Evolutionary conservation across 1,140 invertebrate genomes (phyloP).

Genomic region (Arion vulgaris): DNA sequence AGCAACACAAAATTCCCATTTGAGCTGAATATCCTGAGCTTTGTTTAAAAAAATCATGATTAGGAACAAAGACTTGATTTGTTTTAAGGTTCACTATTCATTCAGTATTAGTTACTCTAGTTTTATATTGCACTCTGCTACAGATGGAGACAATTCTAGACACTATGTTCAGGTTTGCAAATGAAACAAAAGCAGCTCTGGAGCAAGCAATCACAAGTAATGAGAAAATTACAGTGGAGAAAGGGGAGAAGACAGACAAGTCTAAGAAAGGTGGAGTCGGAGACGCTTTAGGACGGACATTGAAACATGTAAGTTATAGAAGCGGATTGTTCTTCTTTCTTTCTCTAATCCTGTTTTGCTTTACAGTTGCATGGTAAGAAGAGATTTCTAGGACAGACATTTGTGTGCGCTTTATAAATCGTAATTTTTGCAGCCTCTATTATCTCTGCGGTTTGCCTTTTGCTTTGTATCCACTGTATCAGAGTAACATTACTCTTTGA

Average conservation of each 20-base stretch:
- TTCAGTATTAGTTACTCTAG: no score
- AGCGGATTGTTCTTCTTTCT: neutral
- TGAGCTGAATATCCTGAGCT: no score
- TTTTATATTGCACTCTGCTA: neutral
- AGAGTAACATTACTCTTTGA: no score
- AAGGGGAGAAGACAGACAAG: conserved; percentile 46
- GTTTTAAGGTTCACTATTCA: no score
- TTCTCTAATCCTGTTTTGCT: no score
- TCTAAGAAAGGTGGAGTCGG: conserved; percentile 52
- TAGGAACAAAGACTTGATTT: no score
- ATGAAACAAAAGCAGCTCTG: conserved; percentile 75
- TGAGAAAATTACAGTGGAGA: conserved; percentile 49
- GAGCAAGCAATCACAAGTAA: conserved; percentile 75
- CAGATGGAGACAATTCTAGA: conserved; percentile 76
- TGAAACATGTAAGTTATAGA: conserved; percentile 72
- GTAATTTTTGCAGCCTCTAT: neutral
- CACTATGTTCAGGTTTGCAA: conserved; percentile 73
- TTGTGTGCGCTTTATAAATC: no score
- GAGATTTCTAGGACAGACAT: no score
- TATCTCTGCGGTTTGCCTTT: no score
- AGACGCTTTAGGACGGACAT: conserved; percentile 74
- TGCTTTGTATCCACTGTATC: no score
- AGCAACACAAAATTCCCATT: no score
- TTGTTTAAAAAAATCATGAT: no score
- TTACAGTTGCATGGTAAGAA: neutral